phyloP scores from a whole-genome alignment of 1,140 invertebrate genomes.

The Macrosteles quadrilineatus region DNA sequence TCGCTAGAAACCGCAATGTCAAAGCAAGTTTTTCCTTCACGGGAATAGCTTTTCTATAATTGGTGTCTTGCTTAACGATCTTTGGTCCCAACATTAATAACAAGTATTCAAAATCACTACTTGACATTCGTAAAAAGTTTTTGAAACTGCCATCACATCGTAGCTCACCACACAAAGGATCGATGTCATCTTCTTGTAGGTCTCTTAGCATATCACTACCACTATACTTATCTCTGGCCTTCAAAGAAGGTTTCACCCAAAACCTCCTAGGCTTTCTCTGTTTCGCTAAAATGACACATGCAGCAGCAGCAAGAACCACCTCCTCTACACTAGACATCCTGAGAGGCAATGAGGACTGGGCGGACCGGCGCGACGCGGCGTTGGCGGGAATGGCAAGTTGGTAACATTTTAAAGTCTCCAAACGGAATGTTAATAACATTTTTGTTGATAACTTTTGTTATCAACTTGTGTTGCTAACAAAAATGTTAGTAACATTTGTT shows the following conservation, averaged over 20 bases:
- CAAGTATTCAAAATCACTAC: background rate
- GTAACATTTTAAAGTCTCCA: too few species aligned
- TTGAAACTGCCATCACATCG: background rate
- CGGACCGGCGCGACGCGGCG: background rate
- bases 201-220: background rate
- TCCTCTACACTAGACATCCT: background rate
- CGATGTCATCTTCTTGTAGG: background rate
- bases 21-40: background rate
- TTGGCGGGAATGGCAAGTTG: too few species aligned
- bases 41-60: background rate
- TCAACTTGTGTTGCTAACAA: background rate
- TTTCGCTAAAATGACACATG: slow-evolving; percentile 17
- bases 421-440: background rate
- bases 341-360: background rate
- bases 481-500: slow-evolving; percentile 1
- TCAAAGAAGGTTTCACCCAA: background rate
- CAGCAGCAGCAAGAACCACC: background rate
- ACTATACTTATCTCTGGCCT: background rate
- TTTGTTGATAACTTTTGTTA: background rate
- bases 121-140: background rate
- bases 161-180: slow-evolving; percentile 6
- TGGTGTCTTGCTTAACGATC: background rate
- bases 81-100: background rate
- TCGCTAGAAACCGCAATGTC: background rate
- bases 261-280: background rate